Base-by-base conservation (phyloP, 2,113 vertebrate genomes). In the Thinocorus orbignyianus region DNA sequence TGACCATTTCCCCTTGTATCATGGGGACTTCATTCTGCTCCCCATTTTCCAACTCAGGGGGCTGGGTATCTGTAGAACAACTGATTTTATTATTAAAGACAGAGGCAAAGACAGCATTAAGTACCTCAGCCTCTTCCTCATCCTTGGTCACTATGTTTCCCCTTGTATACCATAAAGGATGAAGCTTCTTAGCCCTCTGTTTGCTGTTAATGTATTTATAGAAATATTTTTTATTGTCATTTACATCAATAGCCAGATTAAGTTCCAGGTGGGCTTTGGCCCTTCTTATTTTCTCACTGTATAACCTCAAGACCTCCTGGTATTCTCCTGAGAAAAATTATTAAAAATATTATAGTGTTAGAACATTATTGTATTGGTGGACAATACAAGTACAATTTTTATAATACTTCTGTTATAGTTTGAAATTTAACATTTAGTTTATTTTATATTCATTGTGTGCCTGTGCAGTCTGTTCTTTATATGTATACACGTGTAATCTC, bases 401-500 rank as follows among this genome's bases (percentile, higher is more conserved):
- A 51, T 7, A 82, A 48, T 51, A 9, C 1, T 46, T 70, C 2
- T 48, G 33, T 44, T 74, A 71, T 69, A 79, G 13, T 41, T 76
- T 57, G 6, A 41, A 58, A 70, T 57, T 23, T 3, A 76, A 20
- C 81, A 20, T 61, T 71, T 55, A 23, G 2, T 65, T 90, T 1
- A 1, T 55, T 78, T 89, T 52, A 35, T 35, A 35, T 22, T 64
- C 9, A 52, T 22, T 2, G 0, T 13, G 16, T 48, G 33, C 7
- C 10, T 86, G 3, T 61, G 73, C 61, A 52, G 46, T 46, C 18
- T 60, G 20, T 39, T 20, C 2, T 72, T 72, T 39, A 10, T 9
- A 31, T 11, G 7, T 23, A 64, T 10, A 31, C 5, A 12, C 4
- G 0, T 72, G 7, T 3, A 17, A 18, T 24, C 1, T 48, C 5